A percentile compares a stretch with the other conserved stretches of the same genome.
phyloP scores from a whole-genome alignment of 2,113 vertebrate species.

The Mustela lutreola region DNA sequence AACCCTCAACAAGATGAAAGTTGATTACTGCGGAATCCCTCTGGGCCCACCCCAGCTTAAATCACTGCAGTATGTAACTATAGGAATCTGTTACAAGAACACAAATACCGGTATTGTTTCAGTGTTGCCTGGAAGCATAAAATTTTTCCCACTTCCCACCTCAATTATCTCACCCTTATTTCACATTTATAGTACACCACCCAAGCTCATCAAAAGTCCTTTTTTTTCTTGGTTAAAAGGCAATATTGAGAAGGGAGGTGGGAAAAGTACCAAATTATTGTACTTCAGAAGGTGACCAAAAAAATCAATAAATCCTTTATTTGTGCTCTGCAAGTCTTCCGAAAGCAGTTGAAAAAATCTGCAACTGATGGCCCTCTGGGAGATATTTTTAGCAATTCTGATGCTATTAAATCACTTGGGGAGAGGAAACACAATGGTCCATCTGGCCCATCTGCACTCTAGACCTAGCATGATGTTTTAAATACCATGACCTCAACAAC shows the following conservation, averaged over 20 bases:
- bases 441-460: background rate
- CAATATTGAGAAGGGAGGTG: background rate
- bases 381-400: background rate
- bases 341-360: background rate
- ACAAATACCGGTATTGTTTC: background rate
- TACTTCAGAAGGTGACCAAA: background rate
- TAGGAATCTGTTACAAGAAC: background rate
- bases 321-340: background rate
- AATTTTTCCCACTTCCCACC: background rate
- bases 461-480: background rate
- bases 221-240: background rate
- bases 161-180: background rate
- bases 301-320: background rate
- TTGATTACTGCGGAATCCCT: background rate
- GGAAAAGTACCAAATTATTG: background rate
- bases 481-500: background rate
- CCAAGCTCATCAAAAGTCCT: background rate
- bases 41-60: background rate
- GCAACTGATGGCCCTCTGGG: background rate
- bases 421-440: background rate
- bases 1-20: background rate
- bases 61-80: background rate
- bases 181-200: background rate
- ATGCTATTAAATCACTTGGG: background rate
- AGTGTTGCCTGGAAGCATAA: background rate